Base-by-base conservation (phyloP, 2,888 invertebrate species). In the Drosophila paramelanica region DNA sequence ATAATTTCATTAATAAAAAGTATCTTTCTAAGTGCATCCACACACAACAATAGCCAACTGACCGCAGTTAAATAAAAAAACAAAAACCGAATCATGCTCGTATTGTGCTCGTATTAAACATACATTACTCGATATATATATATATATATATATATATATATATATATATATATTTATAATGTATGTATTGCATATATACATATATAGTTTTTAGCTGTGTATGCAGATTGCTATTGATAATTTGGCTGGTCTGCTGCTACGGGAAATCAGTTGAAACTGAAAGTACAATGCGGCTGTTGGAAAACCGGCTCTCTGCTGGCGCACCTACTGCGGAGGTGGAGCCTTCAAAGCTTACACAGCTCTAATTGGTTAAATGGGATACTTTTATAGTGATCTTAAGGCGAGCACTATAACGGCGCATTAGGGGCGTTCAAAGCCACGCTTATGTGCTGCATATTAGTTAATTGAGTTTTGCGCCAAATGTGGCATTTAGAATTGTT, bases 301-400 rank as follows among this genome's bases (percentile, higher is more conserved):
- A 46, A 61, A 69, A 69, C 62, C 70, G 67, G 59, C 58, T 55
- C 31, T 36, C 36, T 4, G 36, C 36, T 56, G 86, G 56, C 82
- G 72, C 82, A 79, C 82, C 82, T 70, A 53, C 58, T 81, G 83
- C 64, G 86, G 69, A 82, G 88, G 88, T 85, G 88, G 88, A 82
- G 82, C 77, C 82, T 81, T 73, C 65, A 69, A 38, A 45, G 36
- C 25, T n/a, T 66, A 58, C 47, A 61, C 53, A 58, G 67, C 66
- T 75, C 68, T 79, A 85, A 79, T 88, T 77, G 73, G 70, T 71
- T 69, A 75, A 81, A 82, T 81, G 81, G 78, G 59, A 52, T 72
- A 70, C 78, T 70, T 60, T 68, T 62, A 59, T 70, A 31, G 60
- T 46, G 58, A 77, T 69, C 67, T 67, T 66, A 61, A 61, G 56